Conservation (phyloP, 64 coral and sea anemone genomes). For the Orbicella faveolata region DNA sequence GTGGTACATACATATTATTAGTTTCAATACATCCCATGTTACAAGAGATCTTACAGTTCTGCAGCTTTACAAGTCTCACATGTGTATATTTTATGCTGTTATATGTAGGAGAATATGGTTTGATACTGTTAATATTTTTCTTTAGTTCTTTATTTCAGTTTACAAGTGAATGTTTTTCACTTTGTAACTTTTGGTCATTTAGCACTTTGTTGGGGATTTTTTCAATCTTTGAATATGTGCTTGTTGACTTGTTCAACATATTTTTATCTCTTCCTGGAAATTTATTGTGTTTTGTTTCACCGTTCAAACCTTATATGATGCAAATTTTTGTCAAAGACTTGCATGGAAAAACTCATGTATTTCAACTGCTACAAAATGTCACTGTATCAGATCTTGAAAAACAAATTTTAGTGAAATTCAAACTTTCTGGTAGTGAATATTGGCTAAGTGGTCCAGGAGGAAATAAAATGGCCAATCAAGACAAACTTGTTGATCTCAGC, state of each 20-base stretch:
- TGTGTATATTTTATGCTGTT: constrained; percentile 42
- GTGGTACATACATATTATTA: constrained; percentile 22
- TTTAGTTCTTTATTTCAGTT: constrained; percentile 16
- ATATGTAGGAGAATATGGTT: neutral
- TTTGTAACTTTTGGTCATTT: constrained; percentile 33
- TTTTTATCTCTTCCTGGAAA: constrained; percentile 50
- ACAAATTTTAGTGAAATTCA: constrained; percentile 26
- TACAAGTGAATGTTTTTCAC: neutral
- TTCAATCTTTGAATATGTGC: constrained; percentile 11
- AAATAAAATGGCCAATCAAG: neutral
- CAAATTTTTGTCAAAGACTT: constrained; percentile 37
- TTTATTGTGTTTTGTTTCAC: constrained; percentile 32
- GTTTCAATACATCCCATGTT: neutral
- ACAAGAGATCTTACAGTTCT: neutral
- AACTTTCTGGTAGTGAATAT: neutral
- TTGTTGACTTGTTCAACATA: constrained; percentile 48
- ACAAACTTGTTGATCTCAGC: neutral
- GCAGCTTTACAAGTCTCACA: neutral
- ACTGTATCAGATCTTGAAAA: constrained; percentile 26
- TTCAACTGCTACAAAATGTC: constrained; percentile 32
- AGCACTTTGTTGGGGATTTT: constrained; percentile 36
- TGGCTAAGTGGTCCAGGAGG: constrained; percentile 35
- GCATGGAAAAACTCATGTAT: constrained; percentile 37
- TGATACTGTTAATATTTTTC: neutral
- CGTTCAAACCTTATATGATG: constrained; percentile 19